These are phyloP conservation scores for Caradrina clavipalpis DNA, from an alignment of 2,888 invertebrate species.

Conservation along the genomic window DNA sequence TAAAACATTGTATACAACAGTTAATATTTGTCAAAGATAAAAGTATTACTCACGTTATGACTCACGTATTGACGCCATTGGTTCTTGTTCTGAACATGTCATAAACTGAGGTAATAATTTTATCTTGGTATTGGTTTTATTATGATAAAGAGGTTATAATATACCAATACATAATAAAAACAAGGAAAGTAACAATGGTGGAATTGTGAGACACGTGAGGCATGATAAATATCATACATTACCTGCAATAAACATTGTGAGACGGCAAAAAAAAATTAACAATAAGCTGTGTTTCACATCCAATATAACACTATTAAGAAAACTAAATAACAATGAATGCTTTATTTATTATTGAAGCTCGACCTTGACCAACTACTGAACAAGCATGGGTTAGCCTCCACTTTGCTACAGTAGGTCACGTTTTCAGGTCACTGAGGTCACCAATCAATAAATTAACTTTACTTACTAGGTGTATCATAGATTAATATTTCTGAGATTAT, in stretches of 20 bases:
- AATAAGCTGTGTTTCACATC: too few relatives aligned
- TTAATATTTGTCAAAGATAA: background rate
- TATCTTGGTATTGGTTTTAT: too few relatives aligned
- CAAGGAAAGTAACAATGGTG: too few relatives aligned
- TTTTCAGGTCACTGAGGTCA: slow-evolving; percentile 24
- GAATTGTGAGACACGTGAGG: too few relatives aligned
- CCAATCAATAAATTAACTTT: slow-evolving; percentile 34
- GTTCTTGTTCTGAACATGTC: background rate
- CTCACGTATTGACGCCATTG: background rate
- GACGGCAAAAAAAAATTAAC: too few relatives aligned
- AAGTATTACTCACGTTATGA: background rate
- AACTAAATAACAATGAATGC: background rate
- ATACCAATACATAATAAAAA: too few relatives aligned
- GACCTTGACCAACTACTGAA: slow-evolving; percentile 6
- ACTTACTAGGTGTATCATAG: slow-evolving; percentile 1
- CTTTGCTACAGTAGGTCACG: slow-evolving; percentile 12
- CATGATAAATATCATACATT: too few relatives aligned
- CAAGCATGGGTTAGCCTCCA: background rate
- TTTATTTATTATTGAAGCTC: background rate
- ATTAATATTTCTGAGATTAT: background rate
- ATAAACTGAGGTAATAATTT: background rate
- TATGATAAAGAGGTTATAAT: too few relatives aligned
- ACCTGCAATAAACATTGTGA: too few relatives aligned
- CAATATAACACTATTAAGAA: background rate
- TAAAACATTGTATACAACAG: background rate